Evolutionary conservation across 2,113 vertebrate genomes (phyloP), one percentile per base, ranked within the genome.

Genomic region (Scomber colias): DNA sequence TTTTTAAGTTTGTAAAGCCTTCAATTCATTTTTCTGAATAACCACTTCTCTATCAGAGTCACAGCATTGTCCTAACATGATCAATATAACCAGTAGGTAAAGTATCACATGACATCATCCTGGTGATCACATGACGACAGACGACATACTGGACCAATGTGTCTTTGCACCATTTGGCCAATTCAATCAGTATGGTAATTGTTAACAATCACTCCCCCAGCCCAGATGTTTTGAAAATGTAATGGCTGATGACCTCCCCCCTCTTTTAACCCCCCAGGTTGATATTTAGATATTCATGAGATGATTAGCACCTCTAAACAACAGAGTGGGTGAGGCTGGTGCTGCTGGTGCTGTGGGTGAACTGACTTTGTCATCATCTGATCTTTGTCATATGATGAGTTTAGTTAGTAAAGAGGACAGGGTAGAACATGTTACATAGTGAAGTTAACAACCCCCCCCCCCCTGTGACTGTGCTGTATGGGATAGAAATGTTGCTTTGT

Each of bases 221-320:
- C 49, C 12, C 72, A 45, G 19, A 57, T 49, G 48, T 63, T 75
- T 12, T 14, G 27, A 5, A 27, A 54, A 3, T 30, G 59, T 45
- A 51, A 56, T 30, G 11, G 8, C 27, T 54, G 53, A 40, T 40
- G 35, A 9, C 35, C 21, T 8, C 49, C 56, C 57, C 57, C 63
- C 46, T 5, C 15, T 54, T 13, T 44, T 16, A 7, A 55, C 19
- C 5, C 35, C 31, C 30, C 0, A 3, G 17, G 8, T 7, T 17
- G 7, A 63, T 16, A 12, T 69, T 30, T 21, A 24, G 15, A 51
- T 71, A 67, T 82, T 53, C 75, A 78, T 74, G 57, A 46, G 17
- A 11, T 30, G 40, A 78, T 68, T 57, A 63, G 27, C 81, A 77
- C 56, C 56, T 78, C 69, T 73, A 31, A 73, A 74, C 55, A 61